A percentile compares a stretch with the other conserved stretches of the same genome.
phyloP scores from a whole-genome alignment of 2,113 vertebrate species.

The Anolis carolinensis region DNA sequence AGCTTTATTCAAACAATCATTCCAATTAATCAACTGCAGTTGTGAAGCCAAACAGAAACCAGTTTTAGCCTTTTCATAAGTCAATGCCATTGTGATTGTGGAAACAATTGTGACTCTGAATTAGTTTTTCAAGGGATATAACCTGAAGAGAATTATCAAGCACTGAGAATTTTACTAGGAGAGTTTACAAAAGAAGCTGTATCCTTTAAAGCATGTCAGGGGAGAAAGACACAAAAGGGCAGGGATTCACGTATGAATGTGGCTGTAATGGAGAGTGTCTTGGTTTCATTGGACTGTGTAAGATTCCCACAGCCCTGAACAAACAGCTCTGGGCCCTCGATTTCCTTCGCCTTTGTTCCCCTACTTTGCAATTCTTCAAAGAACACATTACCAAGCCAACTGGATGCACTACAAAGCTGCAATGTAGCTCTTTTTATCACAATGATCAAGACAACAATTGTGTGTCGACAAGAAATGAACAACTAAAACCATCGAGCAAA shows the following conservation, averaged over 20 bases:
- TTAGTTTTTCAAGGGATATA: slow-evolving; percentile 56
- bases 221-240: slow-evolving; percentile 70
- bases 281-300: slow-evolving; percentile 64
- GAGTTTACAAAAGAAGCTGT: slow-evolving; percentile 66
- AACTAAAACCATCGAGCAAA: slow-evolving; percentile 79
- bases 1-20: background rate
- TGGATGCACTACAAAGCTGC: slow-evolving; percentile 80
- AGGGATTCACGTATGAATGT: slow-evolving; percentile 67
- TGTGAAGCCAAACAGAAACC: background rate
- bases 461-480: slow-evolving; percentile 82
- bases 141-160: slow-evolving; percentile 51
- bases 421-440: slow-evolving; percentile 78
- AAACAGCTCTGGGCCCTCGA: slow-evolving; percentile 77
- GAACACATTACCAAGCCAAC: slow-evolving; percentile 79
- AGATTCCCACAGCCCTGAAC: slow-evolving; percentile 81
- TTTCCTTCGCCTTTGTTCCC: slow-evolving; percentile 79
- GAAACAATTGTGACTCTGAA: slow-evolving; percentile 64
- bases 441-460: slow-evolving; percentile 84
- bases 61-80: slow-evolving; percentile 51
- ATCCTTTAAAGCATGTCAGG: slow-evolving; percentile 61
- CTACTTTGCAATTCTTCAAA: slow-evolving; percentile 79
- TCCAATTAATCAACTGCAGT: background rate
- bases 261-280: slow-evolving; percentile 69
- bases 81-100: slow-evolving; percentile 47
- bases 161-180: slow-evolving; percentile 55